A percentile compares a stretch with the other conserved stretches of the same genome.
Evolutionary conservation across 2,888 invertebrate species (phyloP).

Genomic region (Eupithecia vulgata): DNA sequence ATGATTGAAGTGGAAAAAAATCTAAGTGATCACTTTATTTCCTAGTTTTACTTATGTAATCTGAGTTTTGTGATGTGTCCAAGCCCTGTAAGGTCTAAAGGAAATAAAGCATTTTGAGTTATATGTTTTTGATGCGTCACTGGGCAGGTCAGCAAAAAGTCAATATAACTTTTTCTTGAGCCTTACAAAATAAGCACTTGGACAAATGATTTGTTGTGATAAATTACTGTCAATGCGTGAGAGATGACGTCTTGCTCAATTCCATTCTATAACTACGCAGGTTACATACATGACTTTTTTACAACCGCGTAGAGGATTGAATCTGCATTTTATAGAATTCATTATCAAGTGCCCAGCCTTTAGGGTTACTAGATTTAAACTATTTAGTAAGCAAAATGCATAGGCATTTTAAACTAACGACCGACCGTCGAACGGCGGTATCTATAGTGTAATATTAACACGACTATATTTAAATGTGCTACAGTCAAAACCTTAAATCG

Average conservation of each 20-base stretch:
- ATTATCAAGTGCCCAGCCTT: neutral
- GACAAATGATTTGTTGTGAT: no score
- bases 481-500: neutral
- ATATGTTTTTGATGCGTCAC: no score
- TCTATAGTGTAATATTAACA: neutral
- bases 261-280: neutral
- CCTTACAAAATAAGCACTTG: no score
- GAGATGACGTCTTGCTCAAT: neutral
- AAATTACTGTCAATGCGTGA: neutral
- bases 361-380: neutral
- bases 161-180: no score
- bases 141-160: neutral
- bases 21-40: no score
- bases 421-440: neutral
- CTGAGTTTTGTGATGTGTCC: no score
- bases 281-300: neutral
- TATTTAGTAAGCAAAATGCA: neutral
- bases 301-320: neutral
- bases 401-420: neutral
- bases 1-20: no score
- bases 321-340: slow-evolving; percentile 10
- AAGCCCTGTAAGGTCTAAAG: no score
- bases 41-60: no score
- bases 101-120: no score
- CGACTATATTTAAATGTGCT: neutral